A percentile compares a stretch with the other conserved stretches of the same genome.
Conservation (phyloP, 2,113 vertebrate species). For the Antigone vipio region DNA sequence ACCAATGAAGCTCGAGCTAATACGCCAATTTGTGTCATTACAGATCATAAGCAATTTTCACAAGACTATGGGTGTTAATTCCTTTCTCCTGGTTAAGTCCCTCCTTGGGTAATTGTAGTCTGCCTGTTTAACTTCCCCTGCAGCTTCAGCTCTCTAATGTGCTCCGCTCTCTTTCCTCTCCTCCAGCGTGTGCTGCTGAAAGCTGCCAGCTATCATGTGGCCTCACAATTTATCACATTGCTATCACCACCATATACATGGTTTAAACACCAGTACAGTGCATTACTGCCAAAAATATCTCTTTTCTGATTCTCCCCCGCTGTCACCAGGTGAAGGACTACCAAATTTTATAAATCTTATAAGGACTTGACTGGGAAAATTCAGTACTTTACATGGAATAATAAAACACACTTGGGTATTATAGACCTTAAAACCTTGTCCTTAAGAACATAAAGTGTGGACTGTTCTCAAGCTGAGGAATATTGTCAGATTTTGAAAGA, state of each 20-base stretch:
- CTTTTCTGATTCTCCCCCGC: not conserved
- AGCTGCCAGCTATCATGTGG: not conserved
- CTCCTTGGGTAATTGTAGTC: slow-evolving; percentile 6
- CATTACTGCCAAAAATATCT: not conserved
- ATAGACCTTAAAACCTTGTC: not conserved
- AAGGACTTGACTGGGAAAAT: not conserved
- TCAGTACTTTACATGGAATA: not conserved
- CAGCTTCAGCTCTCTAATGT: slow-evolving; percentile 10
- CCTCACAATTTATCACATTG: not conserved
- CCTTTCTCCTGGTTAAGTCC: slow-evolving; percentile 32
- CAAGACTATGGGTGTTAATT: slow-evolving; percentile 37
- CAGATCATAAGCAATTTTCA: slow-evolving; percentile 52
- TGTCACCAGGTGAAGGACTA: not conserved
- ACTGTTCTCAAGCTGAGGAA: not conserved
- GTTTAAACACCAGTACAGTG: not conserved
- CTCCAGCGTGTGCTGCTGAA: not conserved
- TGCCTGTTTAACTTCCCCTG: slow-evolving; percentile 13
- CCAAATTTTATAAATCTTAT: not conserved
- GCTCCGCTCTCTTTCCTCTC: not conserved
- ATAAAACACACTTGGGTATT: not conserved
- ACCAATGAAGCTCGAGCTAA: not conserved
- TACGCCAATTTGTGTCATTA: not conserved
- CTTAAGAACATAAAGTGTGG: not conserved
- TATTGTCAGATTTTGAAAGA: not conserved
- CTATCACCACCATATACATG: not conserved